These are phyloP conservation scores for Euschistus heros DNA, from an alignment of 1,140 invertebrate species.

Conservation along the genomic window DNA sequence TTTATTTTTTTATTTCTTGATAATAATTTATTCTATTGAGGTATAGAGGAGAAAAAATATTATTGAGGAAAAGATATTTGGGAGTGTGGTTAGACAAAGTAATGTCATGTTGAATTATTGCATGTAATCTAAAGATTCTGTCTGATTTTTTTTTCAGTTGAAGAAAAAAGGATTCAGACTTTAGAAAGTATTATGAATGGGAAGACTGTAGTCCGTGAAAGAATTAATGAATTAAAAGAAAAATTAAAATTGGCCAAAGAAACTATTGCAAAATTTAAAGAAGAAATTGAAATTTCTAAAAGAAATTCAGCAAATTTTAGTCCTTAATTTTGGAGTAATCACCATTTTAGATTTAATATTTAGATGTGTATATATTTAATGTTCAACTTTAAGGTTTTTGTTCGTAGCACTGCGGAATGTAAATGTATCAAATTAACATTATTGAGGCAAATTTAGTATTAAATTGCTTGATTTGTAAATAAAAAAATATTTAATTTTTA, in stretches of 20 bases:
- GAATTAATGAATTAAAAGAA: conserved; percentile 79
- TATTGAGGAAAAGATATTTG: no score
- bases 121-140: no score
- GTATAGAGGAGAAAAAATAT: no score
- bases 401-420: background rate
- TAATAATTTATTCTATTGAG: no score
- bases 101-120: no score
- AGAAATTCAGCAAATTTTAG: background rate
- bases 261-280: conserved; percentile 79
- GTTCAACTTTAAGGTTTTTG: background rate
- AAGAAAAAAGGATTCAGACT: conserved; percentile 77
- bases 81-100: no score
- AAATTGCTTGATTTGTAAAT: no score
- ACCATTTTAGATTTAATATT: background rate
- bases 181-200: conserved; percentile 66
- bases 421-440: no score
- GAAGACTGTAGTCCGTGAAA: conserved; percentile 69
- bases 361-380: background rate
- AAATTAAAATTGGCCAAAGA: conserved; percentile 80
- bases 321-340: background rate
- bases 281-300: conserved; percentile 60
- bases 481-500: no score
- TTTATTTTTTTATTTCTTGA: no score
- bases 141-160: conserved; percentile 54
- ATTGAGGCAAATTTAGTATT: no score